Conservation (phyloP, 2,888 invertebrate genomes). For the Pelosia muscerda region DNA sequence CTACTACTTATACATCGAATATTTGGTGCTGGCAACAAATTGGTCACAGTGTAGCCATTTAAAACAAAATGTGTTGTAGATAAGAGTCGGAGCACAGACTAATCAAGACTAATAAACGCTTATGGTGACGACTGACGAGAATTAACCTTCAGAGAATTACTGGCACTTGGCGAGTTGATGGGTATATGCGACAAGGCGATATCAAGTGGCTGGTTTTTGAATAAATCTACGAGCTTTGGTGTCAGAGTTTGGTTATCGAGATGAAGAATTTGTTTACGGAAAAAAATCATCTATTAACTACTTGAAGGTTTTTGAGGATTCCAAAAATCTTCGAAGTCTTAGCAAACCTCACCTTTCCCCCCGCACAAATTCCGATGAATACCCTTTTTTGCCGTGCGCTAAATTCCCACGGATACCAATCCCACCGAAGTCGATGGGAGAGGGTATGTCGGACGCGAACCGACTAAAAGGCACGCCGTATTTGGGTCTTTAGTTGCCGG, state of each 20-base stretch:
- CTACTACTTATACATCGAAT: neutral
- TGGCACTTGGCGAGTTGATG: conserved; percentile 34
- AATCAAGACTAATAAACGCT: conserved; percentile 65
- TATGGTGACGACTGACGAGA: conserved; percentile 55
- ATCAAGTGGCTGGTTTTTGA: conserved; percentile 15
- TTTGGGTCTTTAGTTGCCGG: too few species aligned
- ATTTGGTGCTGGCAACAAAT: conserved; percentile 40
- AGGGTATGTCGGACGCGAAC: too few species aligned
- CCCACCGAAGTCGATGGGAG: too few species aligned
- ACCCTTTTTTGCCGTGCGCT: too few species aligned
- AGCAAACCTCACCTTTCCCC: too few species aligned
- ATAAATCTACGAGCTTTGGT: neutral
- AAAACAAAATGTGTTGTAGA: conserved; percentile 53
- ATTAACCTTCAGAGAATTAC: conserved; percentile 54
- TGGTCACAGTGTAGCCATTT: conserved; percentile 42
- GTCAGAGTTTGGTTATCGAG: neutral
- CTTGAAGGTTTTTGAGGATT: too few species aligned
- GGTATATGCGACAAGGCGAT: conserved; percentile 3
- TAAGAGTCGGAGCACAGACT: conserved; percentile 49
- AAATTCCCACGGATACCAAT: too few species aligned
- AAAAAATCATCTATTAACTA: too few species aligned
- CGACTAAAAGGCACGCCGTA: too few species aligned
- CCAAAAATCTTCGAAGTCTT: too few species aligned
- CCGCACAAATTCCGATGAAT: too few species aligned
- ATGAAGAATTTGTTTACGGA: neutral